Percentiles rank a stretch among this genome's conserved stretches.
These are phyloP conservation scores for Ceramica pisi DNA, from an alignment of 2,888 invertebrate genomes.

Conservation along the genomic window DNA sequence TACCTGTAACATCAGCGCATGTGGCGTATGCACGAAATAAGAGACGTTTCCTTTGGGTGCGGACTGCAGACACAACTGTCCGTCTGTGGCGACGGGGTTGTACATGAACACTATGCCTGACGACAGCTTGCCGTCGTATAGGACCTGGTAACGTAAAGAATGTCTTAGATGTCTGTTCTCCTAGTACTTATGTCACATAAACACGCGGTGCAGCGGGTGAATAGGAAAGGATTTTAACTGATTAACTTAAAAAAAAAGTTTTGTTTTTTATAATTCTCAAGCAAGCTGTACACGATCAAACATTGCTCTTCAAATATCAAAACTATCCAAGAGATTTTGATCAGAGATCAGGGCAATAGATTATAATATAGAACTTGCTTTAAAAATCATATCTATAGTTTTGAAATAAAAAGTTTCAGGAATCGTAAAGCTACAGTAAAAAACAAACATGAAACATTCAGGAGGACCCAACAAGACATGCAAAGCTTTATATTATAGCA, in stretches of 20 bases:
- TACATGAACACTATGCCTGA: conserved; percentile 99
- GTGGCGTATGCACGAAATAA: conserved; percentile 99
- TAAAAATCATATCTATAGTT: not conserved
- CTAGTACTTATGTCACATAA: not conserved
- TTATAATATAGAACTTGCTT: conserved; percentile 4
- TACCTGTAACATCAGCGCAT: conserved; percentile 99
- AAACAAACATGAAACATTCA: conserved; percentile 9
- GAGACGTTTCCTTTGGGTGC: conserved; percentile 99
- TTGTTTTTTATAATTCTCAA: conserved; percentile 1
- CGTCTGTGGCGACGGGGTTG: conserved; percentile 99
- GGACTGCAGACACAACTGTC: conserved; percentile 99
- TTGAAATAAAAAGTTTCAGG: not conserved
- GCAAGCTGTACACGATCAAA: conserved; percentile 12
- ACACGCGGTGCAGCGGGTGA: conserved; percentile 48
- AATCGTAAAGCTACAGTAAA: conserved; percentile 12
- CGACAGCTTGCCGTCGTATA: conserved; percentile 99
- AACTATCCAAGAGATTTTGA: not conserved
- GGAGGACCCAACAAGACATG: conserved; percentile 46
- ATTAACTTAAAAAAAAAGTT: not conserved
- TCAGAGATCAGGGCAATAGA: not conserved
- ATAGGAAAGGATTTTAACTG: conserved; percentile 3
- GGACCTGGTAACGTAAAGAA: conserved; percentile 92
- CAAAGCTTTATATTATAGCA: conserved; percentile 57
- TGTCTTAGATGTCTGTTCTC: conserved; percentile 1
- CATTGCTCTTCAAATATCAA: not conserved